These are phyloP conservation scores for Prionchulus punctatus DNA, from an alignment of 2,888 invertebrate genomes.

Conservation along the genomic window DNA sequence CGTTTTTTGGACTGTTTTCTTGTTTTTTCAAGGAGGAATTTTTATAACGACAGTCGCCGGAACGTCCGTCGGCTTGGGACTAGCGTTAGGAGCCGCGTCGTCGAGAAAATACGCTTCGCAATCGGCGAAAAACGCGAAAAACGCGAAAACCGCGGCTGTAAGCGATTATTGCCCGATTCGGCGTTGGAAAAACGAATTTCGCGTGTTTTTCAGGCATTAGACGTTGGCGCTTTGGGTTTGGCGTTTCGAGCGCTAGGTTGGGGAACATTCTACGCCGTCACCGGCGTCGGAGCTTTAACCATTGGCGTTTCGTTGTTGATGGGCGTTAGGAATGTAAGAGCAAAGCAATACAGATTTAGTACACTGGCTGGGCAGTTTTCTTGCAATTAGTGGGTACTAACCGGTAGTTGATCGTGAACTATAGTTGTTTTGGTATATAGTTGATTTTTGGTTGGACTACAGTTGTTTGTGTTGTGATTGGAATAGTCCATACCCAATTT, in stretches of 20 bases:
- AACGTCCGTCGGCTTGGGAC: not conserved
- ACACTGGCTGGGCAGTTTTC: no score
- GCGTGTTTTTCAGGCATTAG: not conserved
- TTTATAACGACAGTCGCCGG: not conserved
- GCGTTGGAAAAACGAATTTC: not conserved
- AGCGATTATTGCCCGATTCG: not conserved
- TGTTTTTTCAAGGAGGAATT: not conserved
- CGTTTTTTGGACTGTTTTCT: no score
- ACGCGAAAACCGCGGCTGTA: not conserved
- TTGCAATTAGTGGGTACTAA: no score
- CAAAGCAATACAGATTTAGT: not conserved
- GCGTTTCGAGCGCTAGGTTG: conserved; percentile 8
- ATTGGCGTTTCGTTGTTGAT: conserved; percentile 3
- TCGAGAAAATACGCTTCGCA: not conserved
- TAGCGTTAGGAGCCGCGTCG: not conserved
- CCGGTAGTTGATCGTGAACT: no score
- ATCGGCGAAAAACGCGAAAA: not conserved
- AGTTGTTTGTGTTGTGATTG: no score
- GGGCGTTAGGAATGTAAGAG: conserved; percentile 8
- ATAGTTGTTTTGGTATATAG: no score
- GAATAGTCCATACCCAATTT: no score
- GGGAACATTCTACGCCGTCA: conserved; percentile 12
- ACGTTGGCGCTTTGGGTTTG: conserved; percentile 6
- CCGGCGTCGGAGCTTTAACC: conserved; percentile 10
- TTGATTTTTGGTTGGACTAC: no score